Evolutionary conservation across 2,888 invertebrate genomes (phyloP).

Genomic region (Nomada ferruginata): DNA sequence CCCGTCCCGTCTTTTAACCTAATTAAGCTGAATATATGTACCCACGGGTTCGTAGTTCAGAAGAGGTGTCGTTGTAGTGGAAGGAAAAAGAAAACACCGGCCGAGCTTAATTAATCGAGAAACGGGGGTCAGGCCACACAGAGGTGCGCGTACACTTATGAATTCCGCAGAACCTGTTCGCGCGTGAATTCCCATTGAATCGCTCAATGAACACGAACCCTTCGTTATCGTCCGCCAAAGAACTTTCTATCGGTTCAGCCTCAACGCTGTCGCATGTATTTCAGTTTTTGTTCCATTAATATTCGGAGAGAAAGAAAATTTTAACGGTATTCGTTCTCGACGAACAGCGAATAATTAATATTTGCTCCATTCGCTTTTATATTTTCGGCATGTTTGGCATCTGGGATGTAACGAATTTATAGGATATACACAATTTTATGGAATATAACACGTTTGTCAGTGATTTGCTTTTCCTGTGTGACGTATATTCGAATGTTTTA

Average conservation of each 20-base stretch:
- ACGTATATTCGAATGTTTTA: too few species aligned
- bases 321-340: neutral
- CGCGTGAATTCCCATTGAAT: slow-evolving; percentile 21
- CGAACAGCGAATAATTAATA: neutral
- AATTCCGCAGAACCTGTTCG: slow-evolving; percentile 7
- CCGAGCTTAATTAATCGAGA: slow-evolving; percentile 46
- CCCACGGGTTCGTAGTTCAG: neutral
- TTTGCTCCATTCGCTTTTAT: neutral
- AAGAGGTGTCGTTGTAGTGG: neutral
- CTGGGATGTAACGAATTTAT: too few species aligned
- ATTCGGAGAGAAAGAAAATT: neutral
- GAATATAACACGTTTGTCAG: too few species aligned
- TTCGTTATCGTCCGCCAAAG: slow-evolving; percentile 17
- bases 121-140: neutral
- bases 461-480: too few species aligned
- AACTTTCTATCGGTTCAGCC: neutral
- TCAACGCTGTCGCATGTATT: neutral
- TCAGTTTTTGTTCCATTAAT: neutral
- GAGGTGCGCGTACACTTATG: slow-evolving; percentile 1
- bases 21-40: slow-evolving; percentile 44
- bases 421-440: too few species aligned
- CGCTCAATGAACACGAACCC: slow-evolving; percentile 12
- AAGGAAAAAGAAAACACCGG: slow-evolving; percentile 5
- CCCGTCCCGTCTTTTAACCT: slow-evolving; percentile 31
- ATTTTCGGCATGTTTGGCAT: neutral